Percentiles rank a stretch among this genome's conserved stretches.
Conservation (phyloP, 2,113 vertebrate genomes). For the Dendropsophus ebraccatus region DNA sequence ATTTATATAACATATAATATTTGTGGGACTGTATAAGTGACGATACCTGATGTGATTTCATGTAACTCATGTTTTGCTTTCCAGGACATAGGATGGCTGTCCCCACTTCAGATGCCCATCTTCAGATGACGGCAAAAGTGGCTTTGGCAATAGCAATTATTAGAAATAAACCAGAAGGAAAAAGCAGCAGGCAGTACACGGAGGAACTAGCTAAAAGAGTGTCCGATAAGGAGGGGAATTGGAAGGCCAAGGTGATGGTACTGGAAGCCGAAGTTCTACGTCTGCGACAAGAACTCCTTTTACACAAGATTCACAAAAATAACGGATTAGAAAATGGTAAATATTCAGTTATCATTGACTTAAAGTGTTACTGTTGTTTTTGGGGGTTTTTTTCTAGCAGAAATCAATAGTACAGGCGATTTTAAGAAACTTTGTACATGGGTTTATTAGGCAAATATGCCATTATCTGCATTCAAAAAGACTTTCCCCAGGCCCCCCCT, state of each 20-base stretch:
- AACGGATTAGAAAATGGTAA: constrained; percentile 66
- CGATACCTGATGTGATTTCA: not conserved
- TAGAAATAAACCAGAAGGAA: constrained; percentile 75
- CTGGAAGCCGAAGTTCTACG: constrained; percentile 83
- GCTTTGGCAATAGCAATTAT: constrained; percentile 86
- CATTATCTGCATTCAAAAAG: too few species aligned
- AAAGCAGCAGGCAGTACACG: constrained; percentile 74
- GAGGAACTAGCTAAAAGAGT: constrained; percentile 73
- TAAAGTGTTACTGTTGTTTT: too few species aligned
- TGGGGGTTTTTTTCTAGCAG: too few species aligned
- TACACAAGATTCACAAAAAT: constrained; percentile 66
- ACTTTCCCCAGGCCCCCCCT: too few species aligned
- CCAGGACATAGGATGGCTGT: constrained; percentile 58
- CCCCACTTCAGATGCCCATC: constrained; percentile 68
- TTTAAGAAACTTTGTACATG: too few species aligned
- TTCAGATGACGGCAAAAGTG: constrained; percentile 73
- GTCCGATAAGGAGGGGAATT: constrained; percentile 65
- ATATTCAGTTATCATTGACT: constrained; percentile 23
- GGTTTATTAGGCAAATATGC: too few species aligned
- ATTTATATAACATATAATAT: not conserved
- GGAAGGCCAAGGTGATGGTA: constrained; percentile 71
- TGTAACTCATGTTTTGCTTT: not conserved
- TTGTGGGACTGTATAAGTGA: not conserved
- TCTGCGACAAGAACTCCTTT: constrained; percentile 80
- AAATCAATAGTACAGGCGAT: too few species aligned